A percentile compares a stretch with the other conserved stretches of the same genome.
These are phyloP conservation scores for Pseudococcus longispinus DNA, from an alignment of 2,888 invertebrate genomes.

Conservation along the genomic window DNA sequence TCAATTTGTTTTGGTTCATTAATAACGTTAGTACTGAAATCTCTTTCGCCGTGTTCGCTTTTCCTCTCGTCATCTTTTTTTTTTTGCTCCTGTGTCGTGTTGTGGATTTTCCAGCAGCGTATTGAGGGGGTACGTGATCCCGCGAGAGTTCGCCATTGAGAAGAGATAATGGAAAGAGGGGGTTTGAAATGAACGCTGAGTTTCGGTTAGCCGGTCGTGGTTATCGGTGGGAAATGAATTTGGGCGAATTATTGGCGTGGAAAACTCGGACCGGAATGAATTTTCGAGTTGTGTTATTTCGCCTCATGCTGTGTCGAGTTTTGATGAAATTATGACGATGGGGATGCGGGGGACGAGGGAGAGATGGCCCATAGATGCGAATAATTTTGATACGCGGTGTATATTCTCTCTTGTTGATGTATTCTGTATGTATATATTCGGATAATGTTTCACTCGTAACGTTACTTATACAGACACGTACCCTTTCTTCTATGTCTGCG, in stretches of 20 bases:
- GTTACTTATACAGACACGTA: neutral
- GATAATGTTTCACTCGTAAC: neutral
- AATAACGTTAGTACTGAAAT: neutral
- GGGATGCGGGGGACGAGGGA: neutral
- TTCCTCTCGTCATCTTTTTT: neutral
- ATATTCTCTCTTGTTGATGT: neutral
- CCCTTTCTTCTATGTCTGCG: neutral
- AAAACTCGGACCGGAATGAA: neutral
- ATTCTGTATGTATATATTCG: neutral
- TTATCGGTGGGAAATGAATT: neutral
- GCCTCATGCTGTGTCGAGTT: neutral
- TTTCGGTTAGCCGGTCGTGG: neutral
- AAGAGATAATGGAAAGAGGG: neutral
- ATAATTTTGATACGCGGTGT: neutral
- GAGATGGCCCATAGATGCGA: neutral
- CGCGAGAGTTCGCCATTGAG: neutral
- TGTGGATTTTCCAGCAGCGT: neutral
- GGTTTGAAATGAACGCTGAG: neutral
- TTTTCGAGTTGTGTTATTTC: neutral
- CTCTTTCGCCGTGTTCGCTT: neutral
- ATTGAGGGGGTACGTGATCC: neutral
- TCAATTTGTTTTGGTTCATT: constrained; percentile 26
- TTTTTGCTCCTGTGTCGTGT: neutral
- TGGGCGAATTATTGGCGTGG: neutral
- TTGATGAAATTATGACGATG: neutral